Conservation (phyloP, 2,113 vertebrate species). For the Trematomus loennbergii region DNA sequence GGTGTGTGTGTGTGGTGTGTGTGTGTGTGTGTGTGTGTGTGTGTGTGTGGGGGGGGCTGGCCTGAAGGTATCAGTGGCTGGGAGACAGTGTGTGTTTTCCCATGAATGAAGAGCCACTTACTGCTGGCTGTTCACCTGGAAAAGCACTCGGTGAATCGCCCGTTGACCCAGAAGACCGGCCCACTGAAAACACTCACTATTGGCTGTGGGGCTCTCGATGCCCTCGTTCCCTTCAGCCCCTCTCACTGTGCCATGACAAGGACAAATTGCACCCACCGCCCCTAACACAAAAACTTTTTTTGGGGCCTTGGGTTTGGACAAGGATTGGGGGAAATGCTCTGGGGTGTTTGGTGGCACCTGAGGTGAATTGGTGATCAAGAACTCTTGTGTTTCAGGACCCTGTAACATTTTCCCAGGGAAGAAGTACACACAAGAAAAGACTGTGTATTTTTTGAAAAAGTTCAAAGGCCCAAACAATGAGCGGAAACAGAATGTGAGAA, state of each 20-base stretch:
- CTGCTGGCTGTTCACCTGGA: slow-evolving; percentile 81
- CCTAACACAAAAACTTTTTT: slow-evolving; percentile 72
- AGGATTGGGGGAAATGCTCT: slow-evolving; percentile 52
- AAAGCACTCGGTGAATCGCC: slow-evolving; percentile 71
- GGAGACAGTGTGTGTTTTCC: slow-evolving; percentile 67
- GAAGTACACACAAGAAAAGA: slow-evolving; percentile 39
- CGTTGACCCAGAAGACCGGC: slow-evolving; percentile 79
- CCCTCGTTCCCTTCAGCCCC: slow-evolving; percentile 56
- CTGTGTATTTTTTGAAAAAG: slow-evolving; percentile 11
- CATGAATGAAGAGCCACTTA: slow-evolving; percentile 76
- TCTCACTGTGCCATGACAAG: slow-evolving; percentile 79
- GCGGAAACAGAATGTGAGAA: slow-evolving; percentile 1
- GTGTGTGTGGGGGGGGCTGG: slow-evolving; percentile 39
- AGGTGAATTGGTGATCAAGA: slow-evolving; percentile 68
- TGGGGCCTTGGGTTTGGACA: slow-evolving; percentile 45
- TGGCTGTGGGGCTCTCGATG: slow-evolving; percentile 63
- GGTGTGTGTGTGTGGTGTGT: slow-evolving; percentile 31
- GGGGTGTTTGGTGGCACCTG: slow-evolving; percentile 54
- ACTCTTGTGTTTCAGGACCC: slow-evolving; percentile 58
- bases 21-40: slow-evolving; percentile 31
- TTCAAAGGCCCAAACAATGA: neutral
- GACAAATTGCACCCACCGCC: slow-evolving; percentile 80
- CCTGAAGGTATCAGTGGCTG: slow-evolving; percentile 45
- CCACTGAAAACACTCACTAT: slow-evolving; percentile 73
- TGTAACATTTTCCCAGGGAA: slow-evolving; percentile 75